A percentile compares a stretch with the other conserved stretches of the same genome.
Conservation (phyloP, 2,113 vertebrate species). For the Indri indri region DNA sequence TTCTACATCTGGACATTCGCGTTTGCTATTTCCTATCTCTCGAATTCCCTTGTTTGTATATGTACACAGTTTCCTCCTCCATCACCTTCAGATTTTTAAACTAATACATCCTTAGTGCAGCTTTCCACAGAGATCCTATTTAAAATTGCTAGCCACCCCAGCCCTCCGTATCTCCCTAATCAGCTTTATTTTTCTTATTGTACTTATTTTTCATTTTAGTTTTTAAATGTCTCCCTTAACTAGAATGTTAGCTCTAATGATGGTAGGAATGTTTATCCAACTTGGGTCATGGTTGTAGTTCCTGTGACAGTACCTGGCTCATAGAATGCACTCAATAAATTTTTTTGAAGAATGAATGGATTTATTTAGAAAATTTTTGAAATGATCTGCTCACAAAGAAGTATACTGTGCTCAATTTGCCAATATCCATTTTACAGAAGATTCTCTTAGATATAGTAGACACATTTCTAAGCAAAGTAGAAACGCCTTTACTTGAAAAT, state of each 20-base stretch:
- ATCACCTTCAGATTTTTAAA: background rate
- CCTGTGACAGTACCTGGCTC: background rate
- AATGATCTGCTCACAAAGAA: background rate
- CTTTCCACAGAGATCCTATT: background rate
- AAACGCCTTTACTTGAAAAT: background rate
- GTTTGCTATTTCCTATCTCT: no score
- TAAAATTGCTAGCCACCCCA: background rate
- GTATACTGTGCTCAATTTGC: background rate
- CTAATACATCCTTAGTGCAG: background rate
- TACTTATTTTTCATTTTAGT: background rate
- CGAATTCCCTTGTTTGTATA: background rate
- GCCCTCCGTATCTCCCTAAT: background rate
- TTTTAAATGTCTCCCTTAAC: background rate
- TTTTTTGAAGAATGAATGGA: background rate
- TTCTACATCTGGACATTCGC: background rate
- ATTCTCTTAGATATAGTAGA: background rate
- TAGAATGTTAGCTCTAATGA: background rate
- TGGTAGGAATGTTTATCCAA: background rate
- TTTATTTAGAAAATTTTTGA: background rate
- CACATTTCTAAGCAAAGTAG: background rate
- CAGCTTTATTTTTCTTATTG: background rate
- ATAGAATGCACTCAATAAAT: background rate
- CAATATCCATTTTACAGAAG: background rate
- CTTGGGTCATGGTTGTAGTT: background rate
- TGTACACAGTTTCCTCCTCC: background rate